Evolutionary conservation across 2,797 vertebrate species (phyloP), one percentile per base, ranked within the genome.

Genomic region (Gobio occitaniae): DNA sequence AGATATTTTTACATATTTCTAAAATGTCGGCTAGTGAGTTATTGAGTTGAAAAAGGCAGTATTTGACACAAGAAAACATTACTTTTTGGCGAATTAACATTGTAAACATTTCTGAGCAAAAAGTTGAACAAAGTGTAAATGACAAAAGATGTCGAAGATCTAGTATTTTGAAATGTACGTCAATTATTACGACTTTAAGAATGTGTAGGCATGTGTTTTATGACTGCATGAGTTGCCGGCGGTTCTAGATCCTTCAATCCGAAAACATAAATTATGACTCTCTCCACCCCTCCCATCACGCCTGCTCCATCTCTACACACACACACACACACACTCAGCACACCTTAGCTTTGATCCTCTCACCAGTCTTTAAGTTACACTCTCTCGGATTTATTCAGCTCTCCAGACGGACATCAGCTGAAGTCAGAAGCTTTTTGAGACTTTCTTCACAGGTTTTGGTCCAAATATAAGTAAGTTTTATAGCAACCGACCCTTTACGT

Each of bases 381-480:
- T 54, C 48, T 36, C 8, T 56, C 17, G 74, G 74, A n/a, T 38
- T 76, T 9, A 38, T 38, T 76, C 74, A 15, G 50, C 74, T 76
- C 29, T n/a, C 13, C 50, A 15, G 11, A 19, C 72, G 74, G 74
- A 12, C 11, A 76, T 76, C 74, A 76, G 50, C 19, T n/a, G 74
- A 76, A 76, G 32, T 38, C 48, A n/a, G 47, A 76, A 29, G 54
- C 44, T 63, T 82, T 69, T n/a, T 38, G 17, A 65, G n/a, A 84
- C 38, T 78, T 78, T 77, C 63, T 77, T 54, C 47, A 66, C 3
- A 32, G 48, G 29, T 56, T 54, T 68, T 77, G 38, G 19, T 44
- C 63, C 50, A 78, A 59, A 70, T 44, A 59, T 54, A 41, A 16
- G 82, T 78, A 84, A 78, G 83, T 78, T 77, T 44, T n/a, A 38